Evolutionary conservation across 37 sponge, comb jelly and placozoan genomes (phyloP).

Genomic region (Cliona cf. orientalis): DNA sequence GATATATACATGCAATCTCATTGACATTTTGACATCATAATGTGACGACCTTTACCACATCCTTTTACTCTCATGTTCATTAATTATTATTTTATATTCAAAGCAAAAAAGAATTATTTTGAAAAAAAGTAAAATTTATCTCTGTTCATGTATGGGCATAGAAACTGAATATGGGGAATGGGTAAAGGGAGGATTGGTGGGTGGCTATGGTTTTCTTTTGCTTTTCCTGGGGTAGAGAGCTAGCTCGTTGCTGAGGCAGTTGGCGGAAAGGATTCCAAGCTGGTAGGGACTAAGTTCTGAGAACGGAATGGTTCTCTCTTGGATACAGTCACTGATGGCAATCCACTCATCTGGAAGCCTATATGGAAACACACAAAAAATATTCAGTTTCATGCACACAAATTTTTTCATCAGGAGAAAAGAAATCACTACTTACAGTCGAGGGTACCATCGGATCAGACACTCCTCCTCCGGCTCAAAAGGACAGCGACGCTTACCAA

Average conservation of each 20-base stretch:
- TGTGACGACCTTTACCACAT: no score
- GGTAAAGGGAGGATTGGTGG: background rate
- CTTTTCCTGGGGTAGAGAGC: background rate
- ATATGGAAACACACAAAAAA: background rate
- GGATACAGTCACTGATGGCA: constrained; percentile 2
- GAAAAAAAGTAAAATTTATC: no score
- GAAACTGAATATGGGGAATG: no score
- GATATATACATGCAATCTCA: no score
- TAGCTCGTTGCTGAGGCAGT: constrained; percentile 21
- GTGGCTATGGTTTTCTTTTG: constrained; percentile 29
- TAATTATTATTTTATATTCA: no score
- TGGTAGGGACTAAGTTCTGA: constrained; percentile 9
- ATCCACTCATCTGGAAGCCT: constrained; percentile 37
- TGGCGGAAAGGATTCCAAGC: constrained; percentile 14
- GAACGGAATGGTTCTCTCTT: constrained; percentile 10
- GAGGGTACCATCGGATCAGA: constrained; percentile 50
- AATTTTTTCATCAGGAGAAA: no score
- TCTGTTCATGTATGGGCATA: no score
- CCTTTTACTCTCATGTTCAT: no score
- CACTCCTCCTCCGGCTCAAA: constrained; percentile 13
- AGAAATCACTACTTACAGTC: constrained; percentile 43
- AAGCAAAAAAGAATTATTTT: no score
- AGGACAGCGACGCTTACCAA: constrained; percentile 23
- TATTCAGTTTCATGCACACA: no score
- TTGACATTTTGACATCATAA: no score